Base-by-base conservation (phyloP, 2,113 vertebrate genomes). In the Peromyscus leucopus region DNA sequence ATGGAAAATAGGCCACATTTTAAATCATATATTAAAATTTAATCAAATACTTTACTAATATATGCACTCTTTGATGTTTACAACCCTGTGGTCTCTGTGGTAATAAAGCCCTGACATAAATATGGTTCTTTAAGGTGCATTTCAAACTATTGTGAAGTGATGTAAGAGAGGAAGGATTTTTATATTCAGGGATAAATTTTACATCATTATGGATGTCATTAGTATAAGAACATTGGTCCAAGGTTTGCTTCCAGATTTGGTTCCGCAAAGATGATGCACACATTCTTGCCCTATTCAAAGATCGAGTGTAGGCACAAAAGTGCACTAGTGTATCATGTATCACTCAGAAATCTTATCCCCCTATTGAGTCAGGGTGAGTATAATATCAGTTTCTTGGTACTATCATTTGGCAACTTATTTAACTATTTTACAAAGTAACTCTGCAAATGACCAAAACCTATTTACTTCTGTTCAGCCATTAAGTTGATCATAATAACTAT, bases 261-360 rank as follows among this genome's bases (percentile, higher is more conserved):
- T 39, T 12, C 33, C 67, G 4, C 4, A n/a, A 26, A 26, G 42
- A 2, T 12, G 3, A 1, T 2, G 4, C 0, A 1, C 1, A 12
- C 22, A 4, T 74, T 71, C 42, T 31, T 55, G 13, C n/a, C 82
- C 55, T 1, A 2, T 72, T 84, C 5, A 26, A 22, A 88, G 59
- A 69, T 9, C 10, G 57, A 39, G 42, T 31, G 19, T 13, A 42
- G 10, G 33, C 3, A 1, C 26, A 51, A 16, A 5, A 1, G n/a
- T n/a, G 24, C 28, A 55, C 17, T 2, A 3, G 31, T 0, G 8
- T 26, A 51, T 28, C 42, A 39, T 22, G 7, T 2, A 33, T 42
- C 5, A 61, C 0, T 1, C 21, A 71, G 42, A 82, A 89, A 55
- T 78, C 42, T 22, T 48, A 91, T 51, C 15, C 0, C 5, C 8